These are phyloP conservation scores for Cydia amplana DNA, from an alignment of 1,140 invertebrate genomes.

Conservation along the genomic window DNA sequence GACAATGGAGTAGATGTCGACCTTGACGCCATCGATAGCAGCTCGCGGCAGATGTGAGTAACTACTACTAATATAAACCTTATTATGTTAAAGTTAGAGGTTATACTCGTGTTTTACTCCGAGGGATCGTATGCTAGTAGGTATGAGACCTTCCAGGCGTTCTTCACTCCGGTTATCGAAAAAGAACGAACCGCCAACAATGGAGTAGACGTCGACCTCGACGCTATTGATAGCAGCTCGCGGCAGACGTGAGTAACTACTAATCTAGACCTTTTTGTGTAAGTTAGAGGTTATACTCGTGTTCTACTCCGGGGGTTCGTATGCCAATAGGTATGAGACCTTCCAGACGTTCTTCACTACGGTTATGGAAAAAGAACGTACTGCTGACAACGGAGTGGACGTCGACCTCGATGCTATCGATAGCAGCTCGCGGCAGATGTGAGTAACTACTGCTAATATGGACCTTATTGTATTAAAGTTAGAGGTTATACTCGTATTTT, in stretches of 20 bases:
- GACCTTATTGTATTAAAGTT: background rate
- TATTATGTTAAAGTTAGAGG: background rate
- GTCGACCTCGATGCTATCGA: constrained; percentile 77
- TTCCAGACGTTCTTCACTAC: constrained; percentile 85
- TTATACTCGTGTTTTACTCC: background rate
- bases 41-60: constrained; percentile 74
- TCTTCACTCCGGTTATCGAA: constrained; percentile 80
- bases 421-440: constrained; percentile 74
- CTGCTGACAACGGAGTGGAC: constrained; percentile 49
- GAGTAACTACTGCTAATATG: constrained; percentile 42
- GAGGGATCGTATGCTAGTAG: no score
- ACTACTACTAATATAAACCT: background rate
- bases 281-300: background rate
- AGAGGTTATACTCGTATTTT: background rate
- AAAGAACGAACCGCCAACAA: constrained; percentile 45
- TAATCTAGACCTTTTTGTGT: background rate
- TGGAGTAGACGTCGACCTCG: constrained; percentile 68
- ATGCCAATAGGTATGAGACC: no score
- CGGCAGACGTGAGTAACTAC: constrained; percentile 69
- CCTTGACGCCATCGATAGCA: constrained; percentile 77
- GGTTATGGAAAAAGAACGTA: constrained; percentile 56
- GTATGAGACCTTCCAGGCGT: constrained; percentile 79
- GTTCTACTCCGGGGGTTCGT: background rate
- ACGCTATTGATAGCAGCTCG: constrained; percentile 74
- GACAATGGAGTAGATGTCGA: constrained; percentile 60